Base-by-base conservation (phyloP, 2,113 vertebrate genomes). In the Sinosuthora webbiana region DNA sequence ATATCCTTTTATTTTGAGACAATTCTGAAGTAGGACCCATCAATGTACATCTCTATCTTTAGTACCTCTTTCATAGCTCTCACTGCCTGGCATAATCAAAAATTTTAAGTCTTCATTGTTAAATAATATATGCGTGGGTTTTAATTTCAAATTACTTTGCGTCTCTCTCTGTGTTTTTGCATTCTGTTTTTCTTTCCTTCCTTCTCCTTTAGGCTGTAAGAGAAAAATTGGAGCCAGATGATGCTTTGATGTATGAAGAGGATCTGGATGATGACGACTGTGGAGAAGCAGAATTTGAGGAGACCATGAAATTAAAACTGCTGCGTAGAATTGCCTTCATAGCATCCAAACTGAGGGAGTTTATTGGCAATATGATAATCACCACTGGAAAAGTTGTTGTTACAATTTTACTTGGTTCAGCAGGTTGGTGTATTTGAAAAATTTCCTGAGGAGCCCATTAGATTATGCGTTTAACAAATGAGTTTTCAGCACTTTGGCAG, bases 371-470 rank as follows among this genome's bases (percentile, higher is more conserved):
- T 96, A 98, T 99, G 97, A 99, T 99, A 94, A 99, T 98, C 94
- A 99, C 99, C 2, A 99, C 99, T 18, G 99, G 99, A 95, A 99
- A 99, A 97, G 99, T 99, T 95, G 99, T 99, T 95, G 98, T 99
- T 92, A 99, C 99, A 53, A 98, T 99, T 96, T 97, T 99, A 96
- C 97, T 99, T 96, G 99, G 99, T 81, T 96, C 98, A 89, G 99
- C 99, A 96, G 99, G 99, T 99, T 95, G 97, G 98, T 96, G 75
- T 57, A 24, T 76, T 95, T 53, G 19, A 71, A 64, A 90, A 39
- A 63, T 84, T 90, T 94, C 57, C 68, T 95, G 78, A 63, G 89
- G 89, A 95, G 53, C 41, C 64, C 47, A 25, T 81, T 44, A 57
- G 53, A 20, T 83, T 69, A 57, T 60, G 15, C 11, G 0, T 75